Conservation (phyloP, 2,888 invertebrate genomes). For the Drosophila merina region DNA sequence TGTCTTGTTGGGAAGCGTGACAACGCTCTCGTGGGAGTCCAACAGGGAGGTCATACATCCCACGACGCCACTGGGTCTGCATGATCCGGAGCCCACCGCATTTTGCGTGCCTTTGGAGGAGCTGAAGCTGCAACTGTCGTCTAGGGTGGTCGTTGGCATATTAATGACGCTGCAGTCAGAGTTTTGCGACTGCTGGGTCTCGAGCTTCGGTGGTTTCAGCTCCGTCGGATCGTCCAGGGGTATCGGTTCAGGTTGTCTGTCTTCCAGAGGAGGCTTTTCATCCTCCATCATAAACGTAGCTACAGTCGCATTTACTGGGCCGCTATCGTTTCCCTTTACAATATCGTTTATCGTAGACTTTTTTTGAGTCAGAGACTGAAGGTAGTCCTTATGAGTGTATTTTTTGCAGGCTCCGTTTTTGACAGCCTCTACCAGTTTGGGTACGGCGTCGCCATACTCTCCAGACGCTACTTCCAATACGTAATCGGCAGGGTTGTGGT, state of each 20-base stretch:
- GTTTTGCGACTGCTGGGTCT: slow-evolving; percentile 77
- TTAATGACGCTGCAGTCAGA: slow-evolving; percentile 81
- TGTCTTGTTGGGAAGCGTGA: slow-evolving; percentile 87
- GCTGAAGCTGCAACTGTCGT: slow-evolving; percentile 77
- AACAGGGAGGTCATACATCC: slow-evolving; percentile 89
- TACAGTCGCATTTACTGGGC: slow-evolving; percentile 57
- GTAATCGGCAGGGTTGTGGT: slow-evolving; percentile 98
- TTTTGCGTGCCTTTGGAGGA: slow-evolving; percentile 82
- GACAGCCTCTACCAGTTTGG: slow-evolving; percentile 92
- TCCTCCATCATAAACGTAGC: slow-evolving; percentile 83
- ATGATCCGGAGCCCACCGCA: slow-evolving; percentile 77
- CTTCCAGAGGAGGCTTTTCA: slow-evolving; percentile 83
- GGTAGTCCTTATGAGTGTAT: slow-evolving; percentile 84
- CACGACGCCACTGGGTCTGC: slow-evolving; percentile 54
- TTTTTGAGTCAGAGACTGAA: slow-evolving; percentile 56
- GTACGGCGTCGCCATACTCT: slow-evolving; percentile 95
- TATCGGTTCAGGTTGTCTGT: slow-evolving; percentile 71
- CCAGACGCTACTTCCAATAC: slow-evolving; percentile 98
- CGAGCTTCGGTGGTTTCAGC: slow-evolving; percentile 84
- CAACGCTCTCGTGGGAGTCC: slow-evolving; percentile 90
- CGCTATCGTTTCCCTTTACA: slow-evolving; percentile 84
- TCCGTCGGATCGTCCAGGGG: slow-evolving; percentile 49
- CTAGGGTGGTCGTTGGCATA: slow-evolving; percentile 68
- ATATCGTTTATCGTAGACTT: slow-evolving; percentile 85
- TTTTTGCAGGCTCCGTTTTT: slow-evolving; percentile 91